Evolutionary conservation across 2,888 invertebrate species (phyloP).

Genomic region (Tachina grossa): DNA sequence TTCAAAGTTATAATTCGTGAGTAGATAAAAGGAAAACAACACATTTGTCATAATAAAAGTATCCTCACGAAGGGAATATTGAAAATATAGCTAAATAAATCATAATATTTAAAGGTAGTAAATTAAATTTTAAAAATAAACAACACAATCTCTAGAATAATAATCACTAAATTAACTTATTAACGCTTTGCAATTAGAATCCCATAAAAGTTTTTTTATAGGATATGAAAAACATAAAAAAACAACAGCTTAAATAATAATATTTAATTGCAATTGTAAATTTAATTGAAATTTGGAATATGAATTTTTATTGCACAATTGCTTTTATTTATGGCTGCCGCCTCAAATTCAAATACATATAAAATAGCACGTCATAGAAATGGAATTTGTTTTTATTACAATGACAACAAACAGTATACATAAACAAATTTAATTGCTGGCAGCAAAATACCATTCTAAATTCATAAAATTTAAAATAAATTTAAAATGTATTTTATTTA

Average conservation of each 20-base stretch:
- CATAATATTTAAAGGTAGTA: no score
- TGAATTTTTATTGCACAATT: constrained; percentile 22
- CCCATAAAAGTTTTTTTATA: no score
- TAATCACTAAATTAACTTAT: no score
- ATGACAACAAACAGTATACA: background rate
- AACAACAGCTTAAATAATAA: background rate
- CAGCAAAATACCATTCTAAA: constrained; percentile 24
- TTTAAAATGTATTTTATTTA: no score
- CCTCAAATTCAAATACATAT: constrained; percentile 10
- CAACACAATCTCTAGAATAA: no score
- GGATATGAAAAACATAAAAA: background rate
- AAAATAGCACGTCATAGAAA: background rate
- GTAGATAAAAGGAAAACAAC: no score
- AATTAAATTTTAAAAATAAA: background rate
- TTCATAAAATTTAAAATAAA: no score
- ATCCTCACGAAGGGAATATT: no score
- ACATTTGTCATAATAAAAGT: no score
- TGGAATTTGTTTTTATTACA: constrained; percentile 7
- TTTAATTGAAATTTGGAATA: constrained; percentile 18
- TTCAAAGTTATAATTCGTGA: no score
- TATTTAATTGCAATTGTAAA: constrained; percentile 12
- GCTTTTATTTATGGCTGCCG: background rate
- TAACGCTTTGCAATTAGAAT: no score
- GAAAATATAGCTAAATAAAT: no score
- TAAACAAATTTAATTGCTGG: background rate